Percentiles rank a stretch among this genome's conserved stretches.
Evolutionary conservation across 2,888 invertebrate species (phyloP).

Genomic region (Drosophila kanekoi): DNA sequence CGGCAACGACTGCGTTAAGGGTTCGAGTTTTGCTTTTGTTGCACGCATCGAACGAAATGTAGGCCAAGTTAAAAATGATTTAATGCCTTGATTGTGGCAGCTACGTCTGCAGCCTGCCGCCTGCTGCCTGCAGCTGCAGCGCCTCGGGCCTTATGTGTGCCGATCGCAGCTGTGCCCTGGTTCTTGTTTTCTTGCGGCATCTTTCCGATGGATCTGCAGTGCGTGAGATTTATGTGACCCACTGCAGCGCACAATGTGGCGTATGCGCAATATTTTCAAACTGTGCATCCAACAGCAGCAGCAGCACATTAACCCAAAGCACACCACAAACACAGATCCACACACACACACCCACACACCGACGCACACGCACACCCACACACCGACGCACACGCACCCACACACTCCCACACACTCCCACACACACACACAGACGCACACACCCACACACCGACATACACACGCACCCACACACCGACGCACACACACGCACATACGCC

Average conservation of each 20-base stretch:
- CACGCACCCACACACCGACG: conserved; percentile 1
- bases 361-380: conserved; percentile 3
- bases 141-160: conserved; percentile 59
- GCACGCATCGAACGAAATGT: conserved; percentile 54
- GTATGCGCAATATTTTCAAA: conserved; percentile 58
- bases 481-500: conserved; percentile 7
- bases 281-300: conserved; percentile 14
- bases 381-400: conserved; percentile 2
- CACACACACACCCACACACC: conserved; percentile 9
- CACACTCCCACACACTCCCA: conserved; percentile 9
- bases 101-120: conserved; percentile 32
- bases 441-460: conserved; percentile 15
- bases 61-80: conserved; percentile 84
- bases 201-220: conserved; percentile 36
- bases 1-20: conserved; percentile 49
- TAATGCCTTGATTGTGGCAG: conserved; percentile 73
- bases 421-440: conserved; percentile 9
- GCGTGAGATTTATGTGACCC: conserved; percentile 36
- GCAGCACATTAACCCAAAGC: conserved; percentile 72
- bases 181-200: conserved; percentile 26
- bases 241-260: conserved; percentile 25
- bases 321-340: too few species aligned
- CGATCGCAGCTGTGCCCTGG: conserved; percentile 53
- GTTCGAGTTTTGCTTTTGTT: conserved; percentile 40
- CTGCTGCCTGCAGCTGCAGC: conserved; percentile 48